Evolutionary conservation across 2,797 vertebrate genomes (phyloP).

Genomic region (Ispidina picta): DNA sequence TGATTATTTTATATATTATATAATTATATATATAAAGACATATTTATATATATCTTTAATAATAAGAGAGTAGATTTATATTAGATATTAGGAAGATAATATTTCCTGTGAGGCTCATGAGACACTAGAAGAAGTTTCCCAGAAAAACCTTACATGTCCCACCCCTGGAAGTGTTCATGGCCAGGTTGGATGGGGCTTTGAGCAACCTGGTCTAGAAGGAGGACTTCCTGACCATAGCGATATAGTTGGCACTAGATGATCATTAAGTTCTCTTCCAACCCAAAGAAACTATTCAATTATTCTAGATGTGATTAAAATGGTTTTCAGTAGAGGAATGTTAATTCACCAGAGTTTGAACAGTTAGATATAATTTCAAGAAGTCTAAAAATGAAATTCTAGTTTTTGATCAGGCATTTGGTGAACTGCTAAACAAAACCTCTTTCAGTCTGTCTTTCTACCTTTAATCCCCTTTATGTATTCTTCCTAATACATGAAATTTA

Average conservation of each 20-base stretch:
- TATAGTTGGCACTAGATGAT: background rate
- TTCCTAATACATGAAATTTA: background rate
- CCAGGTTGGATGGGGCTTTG: background rate
- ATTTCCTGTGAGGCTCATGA: background rate
- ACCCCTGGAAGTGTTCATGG: no score
- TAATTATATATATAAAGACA: no score
- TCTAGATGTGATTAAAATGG: background rate
- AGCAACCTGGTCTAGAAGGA: background rate
- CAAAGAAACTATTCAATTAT: background rate
- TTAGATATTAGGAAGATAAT: background rate
- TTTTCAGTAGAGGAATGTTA: background rate
- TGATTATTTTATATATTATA: no score
- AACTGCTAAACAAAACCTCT: background rate
- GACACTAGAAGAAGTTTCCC: background rate
- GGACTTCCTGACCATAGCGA: background rate
- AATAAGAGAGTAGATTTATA: background rate
- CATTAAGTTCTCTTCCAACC: background rate
- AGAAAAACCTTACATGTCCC: no score
- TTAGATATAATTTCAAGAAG: background rate
- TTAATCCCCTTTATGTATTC: background rate
- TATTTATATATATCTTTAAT: no score
- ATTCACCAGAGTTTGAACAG: background rate
- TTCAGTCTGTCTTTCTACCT: background rate
- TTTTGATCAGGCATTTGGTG: background rate
- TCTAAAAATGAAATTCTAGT: no score